A percentile compares a stretch with the other conserved stretches of the same genome.
phyloP scores from a whole-genome alignment of 2,113 vertebrate species.

The Struthio camelus region DNA sequence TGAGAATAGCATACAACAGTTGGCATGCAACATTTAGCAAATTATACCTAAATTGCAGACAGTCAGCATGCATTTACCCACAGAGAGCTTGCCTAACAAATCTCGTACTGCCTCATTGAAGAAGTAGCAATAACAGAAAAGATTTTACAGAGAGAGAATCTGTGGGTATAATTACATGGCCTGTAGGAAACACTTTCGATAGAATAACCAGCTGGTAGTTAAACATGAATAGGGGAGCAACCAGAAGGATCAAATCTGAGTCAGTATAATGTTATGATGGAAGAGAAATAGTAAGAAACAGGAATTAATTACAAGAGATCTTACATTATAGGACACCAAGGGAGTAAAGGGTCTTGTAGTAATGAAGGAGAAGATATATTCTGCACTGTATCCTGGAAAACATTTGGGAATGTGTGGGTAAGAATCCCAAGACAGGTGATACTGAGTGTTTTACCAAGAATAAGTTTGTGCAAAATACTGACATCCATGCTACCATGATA shows the following conservation, averaged over 20 bases:
- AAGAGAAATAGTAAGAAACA: background rate
- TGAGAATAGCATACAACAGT: background rate
- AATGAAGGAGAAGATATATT: background rate
- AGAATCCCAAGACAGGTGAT: background rate
- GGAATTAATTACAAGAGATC: background rate
- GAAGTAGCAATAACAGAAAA: background rate
- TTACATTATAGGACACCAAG: background rate
- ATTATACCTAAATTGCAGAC: slow-evolving; percentile 3
- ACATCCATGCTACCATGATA: background rate
- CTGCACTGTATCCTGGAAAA: background rate
- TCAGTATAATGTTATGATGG: background rate
- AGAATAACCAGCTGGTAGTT: background rate
- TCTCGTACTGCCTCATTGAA: background rate
- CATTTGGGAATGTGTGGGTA: background rate
- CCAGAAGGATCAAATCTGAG: background rate
- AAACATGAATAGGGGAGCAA: background rate
- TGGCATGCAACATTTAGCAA: slow-evolving; percentile 10
- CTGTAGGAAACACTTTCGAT: background rate
- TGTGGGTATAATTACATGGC: background rate
- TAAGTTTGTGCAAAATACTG: background rate
- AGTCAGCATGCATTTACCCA: background rate
- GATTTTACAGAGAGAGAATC: background rate
- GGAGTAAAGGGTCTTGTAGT: background rate
- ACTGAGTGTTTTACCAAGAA: background rate
- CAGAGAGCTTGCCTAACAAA: background rate